Percentiles rank a stretch among this genome's conserved stretches.
Conservation (phyloP, 2,888 invertebrate genomes). For the Phaedon cochleariae region DNA sequence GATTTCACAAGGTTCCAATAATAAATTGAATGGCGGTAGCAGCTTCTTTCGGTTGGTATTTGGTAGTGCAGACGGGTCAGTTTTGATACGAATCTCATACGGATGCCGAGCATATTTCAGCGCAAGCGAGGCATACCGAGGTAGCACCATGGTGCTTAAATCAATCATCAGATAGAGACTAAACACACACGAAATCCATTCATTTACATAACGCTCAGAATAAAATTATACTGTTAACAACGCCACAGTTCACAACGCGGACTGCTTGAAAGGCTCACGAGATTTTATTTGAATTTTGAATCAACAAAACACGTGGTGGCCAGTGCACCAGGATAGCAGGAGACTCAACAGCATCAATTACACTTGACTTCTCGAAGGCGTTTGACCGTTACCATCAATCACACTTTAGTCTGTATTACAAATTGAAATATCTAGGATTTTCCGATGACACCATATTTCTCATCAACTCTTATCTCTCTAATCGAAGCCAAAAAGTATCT, state of each 20-base stretch:
- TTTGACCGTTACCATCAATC: too few relatives aligned
- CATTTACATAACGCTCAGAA: constrained; percentile 8
- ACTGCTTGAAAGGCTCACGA: constrained; percentile 13
- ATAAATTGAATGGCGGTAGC: constrained; percentile 17
- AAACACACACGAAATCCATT: constrained; percentile 18
- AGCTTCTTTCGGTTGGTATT: constrained; percentile 12
- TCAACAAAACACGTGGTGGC: too few relatives aligned
- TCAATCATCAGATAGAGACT: constrained; percentile 18
- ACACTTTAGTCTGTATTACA: too few relatives aligned
- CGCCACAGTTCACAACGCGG: too few relatives aligned
- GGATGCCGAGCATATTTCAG: constrained; percentile 14
- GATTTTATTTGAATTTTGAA: too few relatives aligned
- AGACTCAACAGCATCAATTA: too few relatives aligned
- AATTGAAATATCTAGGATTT: too few relatives aligned
- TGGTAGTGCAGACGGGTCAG: constrained; percentile 16
- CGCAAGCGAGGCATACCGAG: constrained; percentile 7
- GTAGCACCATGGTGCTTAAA: constrained; percentile 7
- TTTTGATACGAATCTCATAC: constrained; percentile 12
- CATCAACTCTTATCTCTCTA: too few relatives aligned
- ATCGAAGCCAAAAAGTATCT: too few relatives aligned
- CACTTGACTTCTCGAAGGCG: too few relatives aligned
- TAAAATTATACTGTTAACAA: constrained; percentile 16
- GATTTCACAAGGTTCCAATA: constrained; percentile 7
- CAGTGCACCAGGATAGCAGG: too few relatives aligned
- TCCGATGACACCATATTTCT: too few relatives aligned